A percentile compares a stretch with the other conserved stretches of the same genome.
These are phyloP conservation scores for Malachius bipustulatus DNA, from an alignment of 2,888 invertebrate species.

Conservation along the genomic window DNA sequence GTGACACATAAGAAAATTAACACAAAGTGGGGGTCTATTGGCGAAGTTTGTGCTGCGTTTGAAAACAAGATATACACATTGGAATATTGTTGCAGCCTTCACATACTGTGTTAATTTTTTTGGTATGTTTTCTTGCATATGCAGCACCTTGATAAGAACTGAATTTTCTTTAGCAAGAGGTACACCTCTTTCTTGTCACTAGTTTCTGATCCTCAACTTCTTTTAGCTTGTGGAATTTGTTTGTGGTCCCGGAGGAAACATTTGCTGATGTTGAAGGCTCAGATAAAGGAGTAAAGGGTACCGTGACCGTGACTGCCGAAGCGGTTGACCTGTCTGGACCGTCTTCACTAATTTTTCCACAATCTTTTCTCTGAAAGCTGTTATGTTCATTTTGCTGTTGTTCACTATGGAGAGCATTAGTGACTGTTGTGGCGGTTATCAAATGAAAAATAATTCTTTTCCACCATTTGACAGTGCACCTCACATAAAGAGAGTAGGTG, in stretches of 20 bases:
- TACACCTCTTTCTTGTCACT: background rate
- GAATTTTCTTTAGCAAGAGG: background rate
- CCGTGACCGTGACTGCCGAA: too few species aligned
- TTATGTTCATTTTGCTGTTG: background rate
- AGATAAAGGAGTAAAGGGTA: background rate
- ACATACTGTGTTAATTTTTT: background rate
- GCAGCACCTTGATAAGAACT: background rate
- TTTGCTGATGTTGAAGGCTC: constrained; percentile 1
- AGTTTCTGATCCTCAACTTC: background rate
- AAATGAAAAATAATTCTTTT: background rate
- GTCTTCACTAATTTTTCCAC: background rate
- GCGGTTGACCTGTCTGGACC: too few species aligned
- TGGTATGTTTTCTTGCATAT: background rate
- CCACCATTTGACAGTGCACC: constrained; percentile 2
- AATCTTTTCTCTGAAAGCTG: background rate
- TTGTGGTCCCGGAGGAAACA: background rate
- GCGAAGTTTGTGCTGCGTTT: background rate
- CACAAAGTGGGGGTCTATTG: background rate
- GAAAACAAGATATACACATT: background rate
- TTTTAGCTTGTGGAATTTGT: background rate
- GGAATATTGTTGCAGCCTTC: constrained; percentile 3
- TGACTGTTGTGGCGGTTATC: constrained; percentile 1
- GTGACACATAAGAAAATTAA: too few species aligned
- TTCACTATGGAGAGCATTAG: constrained; percentile 1
- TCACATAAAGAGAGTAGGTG: constrained; percentile 3